Evolutionary conservation across 2,797 vertebrate genomes (phyloP).

Genomic region (Spinus pinus): DNA sequence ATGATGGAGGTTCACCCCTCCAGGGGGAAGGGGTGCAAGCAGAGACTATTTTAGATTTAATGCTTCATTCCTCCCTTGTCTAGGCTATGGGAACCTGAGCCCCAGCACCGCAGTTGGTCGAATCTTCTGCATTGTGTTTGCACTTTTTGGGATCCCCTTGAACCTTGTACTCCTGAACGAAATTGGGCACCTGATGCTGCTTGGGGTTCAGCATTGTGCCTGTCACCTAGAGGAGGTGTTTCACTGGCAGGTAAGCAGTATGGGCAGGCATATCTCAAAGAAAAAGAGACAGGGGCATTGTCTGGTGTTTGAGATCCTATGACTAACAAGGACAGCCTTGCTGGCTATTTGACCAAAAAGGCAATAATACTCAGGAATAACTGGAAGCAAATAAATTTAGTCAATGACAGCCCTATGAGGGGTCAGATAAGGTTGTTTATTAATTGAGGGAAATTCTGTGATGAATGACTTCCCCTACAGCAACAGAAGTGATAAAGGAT

Average conservation of each 20-base stretch:
- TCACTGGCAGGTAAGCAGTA: constrained; percentile 75
- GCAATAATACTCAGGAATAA: background rate
- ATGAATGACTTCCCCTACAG: constrained; percentile 34
- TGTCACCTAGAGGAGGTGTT: constrained; percentile 70
- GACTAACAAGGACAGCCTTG: background rate
- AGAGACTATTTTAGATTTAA: background rate
- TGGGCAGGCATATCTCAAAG: background rate
- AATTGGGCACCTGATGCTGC: constrained; percentile 88
- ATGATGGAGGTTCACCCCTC: background rate
- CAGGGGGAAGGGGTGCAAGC: background rate
- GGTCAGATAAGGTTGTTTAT: constrained; percentile 46
- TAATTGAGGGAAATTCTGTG: constrained; percentile 28
- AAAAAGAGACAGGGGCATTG: background rate
- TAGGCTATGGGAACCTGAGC: constrained; percentile 91
- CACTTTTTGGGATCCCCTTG: constrained; percentile 89
- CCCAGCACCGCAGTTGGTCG: constrained; percentile 81
- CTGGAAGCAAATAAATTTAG: constrained; percentile 34
- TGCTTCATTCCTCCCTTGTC: background rate
- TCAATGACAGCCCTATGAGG: background rate
- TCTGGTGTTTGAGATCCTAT: background rate
- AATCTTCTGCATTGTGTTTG: constrained; percentile 91
- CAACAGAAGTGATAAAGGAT: background rate
- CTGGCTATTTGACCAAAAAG: background rate
- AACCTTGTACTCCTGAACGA: constrained; percentile 88
- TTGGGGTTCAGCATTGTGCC: constrained; percentile 77